Base-by-base conservation (phyloP, 2,797 vertebrate species). In the Cirrhinus molitorella region DNA sequence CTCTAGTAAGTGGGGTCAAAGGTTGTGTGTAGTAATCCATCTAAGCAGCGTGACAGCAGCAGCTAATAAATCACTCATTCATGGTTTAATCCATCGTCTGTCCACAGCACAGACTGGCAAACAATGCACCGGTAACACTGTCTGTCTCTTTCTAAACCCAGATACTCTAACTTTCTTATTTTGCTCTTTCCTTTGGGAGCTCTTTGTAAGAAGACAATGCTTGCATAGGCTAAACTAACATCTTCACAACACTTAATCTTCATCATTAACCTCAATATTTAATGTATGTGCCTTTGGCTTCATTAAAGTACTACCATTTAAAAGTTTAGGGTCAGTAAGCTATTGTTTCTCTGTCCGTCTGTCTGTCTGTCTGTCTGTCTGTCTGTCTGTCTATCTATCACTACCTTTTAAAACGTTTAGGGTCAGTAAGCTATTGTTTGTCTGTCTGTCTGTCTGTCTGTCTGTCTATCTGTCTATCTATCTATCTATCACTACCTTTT, bases 11-110 rank as follows among this genome's bases (percentile, higher is more conserved):
- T 94, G 94, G 94, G 95, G 94, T 95, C 93, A 95, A 90, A 93
- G 95, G 95, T 94, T 86, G 86, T 91, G 92, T 95, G 94, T 95
- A 95, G 95, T 95, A 94, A 96, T 96, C 95, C 95, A 95, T 95
- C 95, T 95, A 95, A 95, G 92, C 94, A 94, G 93, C 89, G 85
- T 95, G 94, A 95, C 94, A 95, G 94, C 93, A 89, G 93, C 93
- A 94, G 95, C 94, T 95, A 96, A 96, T 96, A 96, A 96, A 96
- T 96, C 95, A 96, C 94, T 94, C 95, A 95, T 95, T 96, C 95
- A 95, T 95, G 90, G 91, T 95, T 95, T 95, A 95, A 95, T 95
- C 94, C 94, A 94, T 94, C 91, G 93, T 92, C 91, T 93, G 93
- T 94, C 93, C 88, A 89, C 88, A 91, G 87, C 90, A 90, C 92